Evolutionary conservation across 2,113 vertebrate species (phyloP), one percentile per base, ranked within the genome.

Genomic region (Tor tambroides): DNA sequence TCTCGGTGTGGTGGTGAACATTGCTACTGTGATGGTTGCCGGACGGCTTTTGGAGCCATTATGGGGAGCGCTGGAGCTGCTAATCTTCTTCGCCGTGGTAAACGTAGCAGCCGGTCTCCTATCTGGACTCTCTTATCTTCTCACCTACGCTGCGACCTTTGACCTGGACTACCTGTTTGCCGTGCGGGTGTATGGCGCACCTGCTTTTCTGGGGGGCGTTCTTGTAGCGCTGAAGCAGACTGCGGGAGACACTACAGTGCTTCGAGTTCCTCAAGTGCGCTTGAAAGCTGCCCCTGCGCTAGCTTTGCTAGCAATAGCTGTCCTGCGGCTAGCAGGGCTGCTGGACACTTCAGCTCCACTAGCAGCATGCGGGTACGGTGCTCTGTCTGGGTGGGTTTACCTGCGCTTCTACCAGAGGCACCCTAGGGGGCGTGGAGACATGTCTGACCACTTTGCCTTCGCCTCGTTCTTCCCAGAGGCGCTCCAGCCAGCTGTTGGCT

Each of bases 371-470:
- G 96, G 96, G 89, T 98, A 97, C 0, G 98, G 98, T n/a, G 91
- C 97, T 63, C 94, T 99, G 65, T 97, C 97, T 14, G 96, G 97
- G 59, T 99, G 98, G 98, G 93, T 99, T 65, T 99, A 99, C 92
- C 96, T 99, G 26, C 97, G 98, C 43, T 99, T 99, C 94, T 99
- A 99, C 94, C 98, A 99, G 94, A 96, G 97, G 88, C 98, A 99
- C 91, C 97, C 97, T 93, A 94, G 98, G 10, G 98, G 98, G 78
- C 96, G 97, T 0, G 98, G 98, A 14, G 98, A 99, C 93, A 99
- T 99, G 98, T 98, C 98, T 0, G 98, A 99, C 92, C 98, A 99
- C 93, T 99, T 99, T 71, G 97, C 98, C 80, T 99, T 99, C 0
- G 98, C 98, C 75, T 98, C 97, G 71, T 99, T 99, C 94, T 99